Evolutionary conservation across 2,113 vertebrate genomes (phyloP).

Genomic region (Atherinomorus stipes): DNA sequence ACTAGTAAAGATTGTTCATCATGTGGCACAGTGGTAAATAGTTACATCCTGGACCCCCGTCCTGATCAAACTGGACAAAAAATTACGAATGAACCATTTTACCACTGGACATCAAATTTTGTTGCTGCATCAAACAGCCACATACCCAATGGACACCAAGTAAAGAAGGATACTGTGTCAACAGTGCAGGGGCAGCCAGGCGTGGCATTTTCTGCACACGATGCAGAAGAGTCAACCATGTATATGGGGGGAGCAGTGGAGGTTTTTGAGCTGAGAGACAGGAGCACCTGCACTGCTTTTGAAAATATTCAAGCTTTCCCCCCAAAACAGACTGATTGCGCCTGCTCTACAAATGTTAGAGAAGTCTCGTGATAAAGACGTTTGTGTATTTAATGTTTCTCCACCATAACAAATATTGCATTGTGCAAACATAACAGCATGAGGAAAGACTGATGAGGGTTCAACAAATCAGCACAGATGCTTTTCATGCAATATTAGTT

Average conservation of each 20-base stretch:
- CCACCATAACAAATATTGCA: not conserved
- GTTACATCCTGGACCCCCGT: conserved; percentile 70
- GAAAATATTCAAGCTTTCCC: conserved; percentile 64
- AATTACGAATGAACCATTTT: conserved; percentile 34
- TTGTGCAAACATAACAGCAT: not conserved
- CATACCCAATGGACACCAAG: conserved; percentile 77
- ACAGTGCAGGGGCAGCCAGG: conserved; percentile 28
- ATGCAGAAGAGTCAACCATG: conserved; percentile 13
- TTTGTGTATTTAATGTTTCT: not conserved
- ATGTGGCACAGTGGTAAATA: conserved; percentile 79
- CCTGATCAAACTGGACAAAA: conserved; percentile 54
- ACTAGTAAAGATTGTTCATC: conserved; percentile 75
- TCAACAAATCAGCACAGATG: not conserved
- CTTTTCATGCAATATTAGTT: not conserved
- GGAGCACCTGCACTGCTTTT: conserved; percentile 51
- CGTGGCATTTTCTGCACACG: conserved; percentile 30
- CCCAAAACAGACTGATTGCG: conserved; percentile 34
- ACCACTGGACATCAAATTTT: conserved; percentile 40
- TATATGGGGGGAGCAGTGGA: conserved; percentile 23
- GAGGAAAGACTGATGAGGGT: not conserved
- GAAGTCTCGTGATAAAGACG: conserved; percentile 68
- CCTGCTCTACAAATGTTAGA: conserved; percentile 45
- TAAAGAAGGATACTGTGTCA: conserved; percentile 45
- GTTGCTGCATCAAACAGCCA: conserved; percentile 54
- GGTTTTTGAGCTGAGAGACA: conserved; percentile 61